These are phyloP conservation scores for Drymonia ruficornis DNA, from an alignment of 2,888 invertebrate species.

Conservation along the genomic window DNA sequence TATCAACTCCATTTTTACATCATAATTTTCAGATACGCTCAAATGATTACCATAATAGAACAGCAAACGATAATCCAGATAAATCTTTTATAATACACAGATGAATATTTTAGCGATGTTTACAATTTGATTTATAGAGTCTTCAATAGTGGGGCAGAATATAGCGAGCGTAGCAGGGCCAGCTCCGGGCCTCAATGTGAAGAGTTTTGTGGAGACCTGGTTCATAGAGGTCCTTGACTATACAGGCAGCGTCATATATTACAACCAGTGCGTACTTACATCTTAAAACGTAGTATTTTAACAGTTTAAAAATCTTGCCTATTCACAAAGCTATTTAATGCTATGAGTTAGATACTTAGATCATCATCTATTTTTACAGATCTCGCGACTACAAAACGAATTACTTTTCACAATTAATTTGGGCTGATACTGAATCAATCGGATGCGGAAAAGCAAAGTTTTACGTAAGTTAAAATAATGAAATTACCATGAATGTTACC, in stretches of 20 bases:
- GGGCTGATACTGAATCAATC: conserved; percentile 69
- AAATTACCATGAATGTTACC: background rate
- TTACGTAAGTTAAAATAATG: conserved; percentile 52
- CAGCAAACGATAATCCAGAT: too few relatives aligned
- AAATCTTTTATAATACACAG: background rate
- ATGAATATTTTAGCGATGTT: background rate
- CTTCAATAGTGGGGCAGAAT: conserved; percentile 63
- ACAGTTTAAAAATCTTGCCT: background rate
- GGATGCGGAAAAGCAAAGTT: conserved; percentile 75
- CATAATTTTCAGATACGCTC: too few relatives aligned
- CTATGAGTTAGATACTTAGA: background rate
- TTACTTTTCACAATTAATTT: conserved; percentile 74
- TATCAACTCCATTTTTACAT: too few relatives aligned
- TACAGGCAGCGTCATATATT: conserved; percentile 62
- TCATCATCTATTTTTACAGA: conserved; percentile 41
- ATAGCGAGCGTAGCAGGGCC: conserved; percentile 63
- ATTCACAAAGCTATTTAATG: background rate
- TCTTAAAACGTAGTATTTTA: background rate
- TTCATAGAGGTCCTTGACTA: conserved; percentile 66
- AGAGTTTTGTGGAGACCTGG: conserved; percentile 72
- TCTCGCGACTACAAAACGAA: conserved; percentile 51
- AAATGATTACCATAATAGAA: too few relatives aligned
- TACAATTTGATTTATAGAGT: conserved; percentile 44
- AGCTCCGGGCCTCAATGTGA: conserved; percentile 57
- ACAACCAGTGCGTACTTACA: conserved; percentile 60